Base-by-base conservation (phyloP, 1,140 invertebrate genomes). In the Saxidomus purpurata region DNA sequence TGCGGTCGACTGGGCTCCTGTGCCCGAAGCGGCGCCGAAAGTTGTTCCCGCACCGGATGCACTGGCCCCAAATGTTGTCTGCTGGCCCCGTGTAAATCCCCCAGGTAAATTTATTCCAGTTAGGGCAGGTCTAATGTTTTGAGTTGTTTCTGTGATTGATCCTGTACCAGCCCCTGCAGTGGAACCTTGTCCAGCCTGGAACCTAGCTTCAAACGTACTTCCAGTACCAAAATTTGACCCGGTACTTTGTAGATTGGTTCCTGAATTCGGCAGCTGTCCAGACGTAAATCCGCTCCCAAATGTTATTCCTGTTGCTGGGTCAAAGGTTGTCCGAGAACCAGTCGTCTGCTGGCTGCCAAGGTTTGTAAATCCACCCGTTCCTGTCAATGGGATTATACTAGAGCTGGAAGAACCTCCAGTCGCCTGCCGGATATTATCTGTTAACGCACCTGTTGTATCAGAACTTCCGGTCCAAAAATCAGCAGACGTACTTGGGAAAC, bases 401-500 rank as follows among this genome's bases (percentile, higher is more conserved):
- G 43, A 52, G n/a, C n/a, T n/a, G 1, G 69, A 52, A 28, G 74
- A n/a, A 28, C 28, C 25, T 11, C 17, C 74, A 49, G 74, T 77
- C 28, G 74, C 3, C n/a, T 47, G 74, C 28, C 43, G n/a, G 43
- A 59, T 28, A 59, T 28, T 28, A 59, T 28, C 55, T n/a, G 55
- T 28, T 59, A 59, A n/a, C 28, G 25, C 6, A 6, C 55, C 55
- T 34, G 25, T 2, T 74, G 22, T n/a, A n/a, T 43, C 69, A 1
- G 69, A 22, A 8, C 28, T 52, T 49, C 74, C 74, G 47, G 74
- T 77, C 74, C 74, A 77, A n/a, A 77, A 77, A 38, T 77, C 43
- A 28, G 74, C 74, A 4, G 74, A 52, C 31, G 43, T 79, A 36
- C 43, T 79, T 55, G 76, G 76, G 3, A 52, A 28, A 55, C 76